These are phyloP conservation scores for Paradoxurus hermaphroditus DNA, from an alignment of 2,113 vertebrate species.

Conservation along the genomic window DNA sequence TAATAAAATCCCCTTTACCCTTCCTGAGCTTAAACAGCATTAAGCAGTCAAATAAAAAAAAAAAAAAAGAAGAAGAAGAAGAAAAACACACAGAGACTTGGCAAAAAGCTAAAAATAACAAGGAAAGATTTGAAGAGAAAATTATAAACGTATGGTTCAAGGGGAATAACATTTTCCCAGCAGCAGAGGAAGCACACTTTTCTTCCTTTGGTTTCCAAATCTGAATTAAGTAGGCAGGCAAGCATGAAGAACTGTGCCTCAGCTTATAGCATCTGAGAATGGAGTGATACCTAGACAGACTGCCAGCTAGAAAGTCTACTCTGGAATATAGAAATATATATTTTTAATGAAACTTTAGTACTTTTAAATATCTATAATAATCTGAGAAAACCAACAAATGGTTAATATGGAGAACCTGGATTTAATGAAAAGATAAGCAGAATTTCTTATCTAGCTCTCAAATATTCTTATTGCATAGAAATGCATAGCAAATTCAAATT, in stretches of 20 bases:
- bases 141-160: not conserved
- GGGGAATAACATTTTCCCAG: not conserved
- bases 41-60: not conserved
- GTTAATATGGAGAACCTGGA: not conserved
- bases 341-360: not conserved
- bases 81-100: not conserved
- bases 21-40: not conserved
- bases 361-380: conserved; percentile 9
- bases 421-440: not conserved
- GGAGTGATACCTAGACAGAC: not conserved
- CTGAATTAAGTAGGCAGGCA: not conserved
- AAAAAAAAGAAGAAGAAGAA: not conserved
- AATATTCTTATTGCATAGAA: not conserved
- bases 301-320: not conserved
- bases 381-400: not conserved
- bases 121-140: conserved; percentile 12
- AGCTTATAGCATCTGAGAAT: not conserved
- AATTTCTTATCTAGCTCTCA: not conserved
- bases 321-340: not conserved
- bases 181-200: not conserved
- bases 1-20: not conserved
- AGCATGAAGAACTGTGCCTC: not conserved
- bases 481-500: not conserved
- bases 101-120: conserved; percentile 47
- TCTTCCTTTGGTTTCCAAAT: not conserved